Conservation (phyloP, 1,140 invertebrate genomes). For the Drosophila nigromelanica region DNA sequence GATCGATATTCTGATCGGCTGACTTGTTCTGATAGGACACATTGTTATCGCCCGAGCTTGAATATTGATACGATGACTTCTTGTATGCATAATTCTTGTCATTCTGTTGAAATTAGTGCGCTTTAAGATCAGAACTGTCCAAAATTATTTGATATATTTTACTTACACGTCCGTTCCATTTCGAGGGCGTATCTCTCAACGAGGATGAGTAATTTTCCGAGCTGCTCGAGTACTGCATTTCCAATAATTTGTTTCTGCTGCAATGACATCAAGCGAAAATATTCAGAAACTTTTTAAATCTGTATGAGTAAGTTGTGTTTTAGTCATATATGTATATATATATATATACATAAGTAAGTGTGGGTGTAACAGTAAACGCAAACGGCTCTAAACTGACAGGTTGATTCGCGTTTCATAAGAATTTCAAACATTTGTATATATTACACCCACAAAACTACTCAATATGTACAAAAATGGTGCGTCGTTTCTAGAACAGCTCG, state of each 20-base stretch:
- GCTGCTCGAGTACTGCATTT: slow-evolving; percentile 81
- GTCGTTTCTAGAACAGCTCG: slow-evolving; percentile 33
- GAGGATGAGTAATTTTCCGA: slow-evolving; percentile 82
- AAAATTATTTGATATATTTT: background rate
- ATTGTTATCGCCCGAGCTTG: slow-evolving; percentile 67
- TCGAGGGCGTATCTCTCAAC: slow-evolving; percentile 67
- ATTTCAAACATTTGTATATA: slow-evolving; percentile 51
- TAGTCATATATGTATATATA: slow-evolving; percentile 7
- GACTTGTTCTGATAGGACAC: slow-evolving; percentile 64
- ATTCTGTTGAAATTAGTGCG: slow-evolving; percentile 38
- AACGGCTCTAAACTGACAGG: slow-evolving; percentile 55
- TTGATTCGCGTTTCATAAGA: slow-evolving; percentile 57
- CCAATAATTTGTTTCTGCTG: slow-evolving; percentile 70
- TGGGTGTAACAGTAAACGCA: slow-evolving; percentile 64
- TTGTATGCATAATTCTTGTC: slow-evolving; percentile 81
- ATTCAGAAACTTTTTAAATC: slow-evolving; percentile 53
- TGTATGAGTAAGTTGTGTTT: slow-evolving; percentile 46
- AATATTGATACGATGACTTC: slow-evolving; percentile 81
- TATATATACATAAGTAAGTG: slow-evolving; percentile 16
- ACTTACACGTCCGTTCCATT: slow-evolving; percentile 75
- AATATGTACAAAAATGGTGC: slow-evolving; percentile 57
- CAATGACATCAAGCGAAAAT: slow-evolving; percentile 55
- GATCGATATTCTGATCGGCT: slow-evolving; percentile 85
- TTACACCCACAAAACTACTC: slow-evolving; percentile 37
- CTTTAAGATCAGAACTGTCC: background rate